Conservation (phyloP, 1,140 invertebrate species). For the Forficula auricularia region DNA sequence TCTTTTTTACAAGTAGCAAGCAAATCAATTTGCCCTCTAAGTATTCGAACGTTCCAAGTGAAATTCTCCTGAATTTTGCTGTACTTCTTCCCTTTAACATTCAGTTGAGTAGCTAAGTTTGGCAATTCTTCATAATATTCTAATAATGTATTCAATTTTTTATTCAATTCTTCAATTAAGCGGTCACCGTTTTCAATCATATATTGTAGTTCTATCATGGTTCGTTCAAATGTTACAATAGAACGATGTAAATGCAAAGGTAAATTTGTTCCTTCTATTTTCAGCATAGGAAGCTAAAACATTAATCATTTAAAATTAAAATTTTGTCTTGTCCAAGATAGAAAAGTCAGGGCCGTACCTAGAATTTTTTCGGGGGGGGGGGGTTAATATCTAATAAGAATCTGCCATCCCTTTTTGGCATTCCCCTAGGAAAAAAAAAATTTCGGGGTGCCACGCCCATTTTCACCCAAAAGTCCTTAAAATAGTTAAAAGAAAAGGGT, state of each 20-base stretch:
- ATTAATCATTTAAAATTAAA: not conserved
- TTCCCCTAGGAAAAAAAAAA: too few species aligned
- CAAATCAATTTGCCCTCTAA: conserved; percentile 35
- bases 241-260: conserved; percentile 14
- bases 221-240: conserved; percentile 12
- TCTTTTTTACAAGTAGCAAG: conserved; percentile 26
- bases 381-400: too few species aligned
- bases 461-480: too few species aligned
- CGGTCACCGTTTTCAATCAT: conserved; percentile 13
- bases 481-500: too few species aligned
- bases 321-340: too few species aligned
- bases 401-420: too few species aligned
- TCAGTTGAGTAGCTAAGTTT: conserved; percentile 25
- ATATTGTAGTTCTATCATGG: conserved; percentile 12
- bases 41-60: conserved; percentile 37
- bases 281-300: conserved; percentile 13
- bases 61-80: conserved; percentile 31
- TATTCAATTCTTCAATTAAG: conserved; percentile 13
- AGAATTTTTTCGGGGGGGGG: too few species aligned
- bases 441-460: too few species aligned
- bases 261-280: conserved; percentile 12
- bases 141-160: conserved; percentile 22
- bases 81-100: conserved; percentile 34
- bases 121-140: conserved; percentile 32
- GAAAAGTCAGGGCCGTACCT: too few species aligned